These are phyloP conservation scores for Agelastica alni DNA, from an alignment of 2,888 invertebrate species.

Conservation along the genomic window DNA sequence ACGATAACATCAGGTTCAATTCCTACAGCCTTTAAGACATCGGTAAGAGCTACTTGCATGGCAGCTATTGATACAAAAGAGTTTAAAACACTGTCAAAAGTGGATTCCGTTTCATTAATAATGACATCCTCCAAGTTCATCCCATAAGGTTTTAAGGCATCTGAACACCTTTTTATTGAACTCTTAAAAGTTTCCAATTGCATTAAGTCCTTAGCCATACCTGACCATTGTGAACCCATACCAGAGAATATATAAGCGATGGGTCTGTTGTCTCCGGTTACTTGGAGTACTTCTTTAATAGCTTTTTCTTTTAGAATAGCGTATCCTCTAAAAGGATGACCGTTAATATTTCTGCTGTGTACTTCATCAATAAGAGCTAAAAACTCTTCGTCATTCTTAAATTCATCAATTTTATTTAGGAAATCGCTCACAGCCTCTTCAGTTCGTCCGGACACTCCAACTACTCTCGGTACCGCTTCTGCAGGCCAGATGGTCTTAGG, in stretches of 20 bases:
- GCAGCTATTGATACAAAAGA: slow-evolving; percentile 95
- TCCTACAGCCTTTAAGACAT: slow-evolving; percentile 75
- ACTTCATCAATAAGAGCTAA: slow-evolving; percentile 77
- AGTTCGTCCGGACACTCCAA: slow-evolving; percentile 84
- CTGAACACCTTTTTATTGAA: slow-evolving; percentile 76
- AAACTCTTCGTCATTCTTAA: slow-evolving; percentile 73
- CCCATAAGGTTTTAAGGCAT: slow-evolving; percentile 76
- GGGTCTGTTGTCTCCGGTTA: slow-evolving; percentile 70
- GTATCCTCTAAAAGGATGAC: slow-evolving; percentile 83
- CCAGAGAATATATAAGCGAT: slow-evolving; percentile 96
- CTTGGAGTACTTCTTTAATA: slow-evolving; percentile 59
- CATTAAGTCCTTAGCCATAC: slow-evolving; percentile 92
- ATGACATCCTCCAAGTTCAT: slow-evolving; percentile 83
- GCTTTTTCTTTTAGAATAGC: slow-evolving; percentile 65
- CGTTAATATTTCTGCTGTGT: slow-evolving; percentile 69
- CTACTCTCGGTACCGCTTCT: slow-evolving; percentile 67
- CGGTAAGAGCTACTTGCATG: slow-evolving; percentile 95
- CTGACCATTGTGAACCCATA: slow-evolving; percentile 98
- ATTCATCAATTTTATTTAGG: slow-evolving; percentile 65
- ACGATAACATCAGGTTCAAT: slow-evolving; percentile 91
- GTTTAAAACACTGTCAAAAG: slow-evolving; percentile 86
- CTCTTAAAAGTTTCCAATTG: slow-evolving; percentile 78
- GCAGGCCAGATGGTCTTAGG: slow-evolving; percentile 65
- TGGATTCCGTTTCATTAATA: slow-evolving; percentile 73
- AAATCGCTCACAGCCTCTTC: slow-evolving; percentile 73